Base-by-base conservation (phyloP, 2,888 invertebrate genomes). In the Venusia cambrica region DNA sequence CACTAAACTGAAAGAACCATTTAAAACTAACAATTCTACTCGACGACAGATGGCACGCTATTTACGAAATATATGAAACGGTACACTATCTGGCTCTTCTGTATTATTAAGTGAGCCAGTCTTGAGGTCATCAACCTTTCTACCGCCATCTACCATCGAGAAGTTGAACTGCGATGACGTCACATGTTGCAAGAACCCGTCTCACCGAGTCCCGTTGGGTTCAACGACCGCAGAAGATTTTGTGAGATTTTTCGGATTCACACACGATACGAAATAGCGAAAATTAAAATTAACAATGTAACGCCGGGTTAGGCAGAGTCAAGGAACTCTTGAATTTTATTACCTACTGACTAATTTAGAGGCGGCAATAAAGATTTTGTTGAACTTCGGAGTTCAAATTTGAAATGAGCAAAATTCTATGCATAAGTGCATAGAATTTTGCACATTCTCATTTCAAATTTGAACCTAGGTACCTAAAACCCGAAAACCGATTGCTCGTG, bases 131-230 rank as follows among this genome's bases (percentile, higher is more conserved):
- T 22, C 35, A 31, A 40, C 26, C 26, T 17, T 9, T 32, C 21
- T 5, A 47, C 7, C 44, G 63, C 64, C 68, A 72, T 69, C 79
- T 78, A 33, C 52, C 37, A 52, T 18, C 45, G 43, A 61, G 46
- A 67, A 68, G 75, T 27, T n/a, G 24, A 54, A 72, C 59, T 52
- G 57, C 33, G 10, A 45, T 84, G 83, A 84, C 84, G 83, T 85
- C 84, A 84, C 64, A 54, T 49, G 75, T 72, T 62, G 59, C 69
- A 72, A 74, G 73, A 73, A 67, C 67, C 71, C 60, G 60, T 40
- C 40, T 30, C 31, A 30, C 34, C 19, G 31, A 40, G 73, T 85
- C 81, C 85, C 85, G 85, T 84, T 85, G 81, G 75, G 85, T 71
- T 81, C 76, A 72, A 66, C 57, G 77, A 71, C 74, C 81, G 41